Evolutionary conservation across 2,113 vertebrate species (phyloP).

Genomic region (Chaenocephalus aceratus): DNA sequence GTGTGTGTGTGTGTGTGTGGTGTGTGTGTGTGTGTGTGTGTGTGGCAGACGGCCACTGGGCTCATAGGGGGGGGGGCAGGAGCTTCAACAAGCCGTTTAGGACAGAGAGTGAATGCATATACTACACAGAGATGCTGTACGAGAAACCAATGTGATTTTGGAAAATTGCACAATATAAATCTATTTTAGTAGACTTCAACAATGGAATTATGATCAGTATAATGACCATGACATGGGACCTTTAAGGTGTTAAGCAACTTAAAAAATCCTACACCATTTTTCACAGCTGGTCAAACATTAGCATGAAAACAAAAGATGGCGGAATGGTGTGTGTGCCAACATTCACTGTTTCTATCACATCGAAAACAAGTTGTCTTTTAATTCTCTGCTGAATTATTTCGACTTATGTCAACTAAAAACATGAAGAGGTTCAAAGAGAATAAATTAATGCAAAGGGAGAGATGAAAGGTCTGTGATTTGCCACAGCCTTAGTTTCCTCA

Average conservation of each 20-base stretch:
- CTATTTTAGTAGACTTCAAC: too few species aligned
- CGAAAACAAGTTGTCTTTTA: not conserved
- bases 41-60: too few species aligned
- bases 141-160: too few species aligned
- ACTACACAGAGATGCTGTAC: too few species aligned
- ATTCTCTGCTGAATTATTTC: not conserved
- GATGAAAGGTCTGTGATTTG: constrained; percentile 11
- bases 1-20: too few species aligned
- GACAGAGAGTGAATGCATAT: too few species aligned
- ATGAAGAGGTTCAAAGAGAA: constrained; percentile 30
- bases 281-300: not conserved
- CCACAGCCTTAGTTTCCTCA: constrained; percentile 16
- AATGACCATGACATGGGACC: too few species aligned
- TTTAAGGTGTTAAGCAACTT: not conserved
- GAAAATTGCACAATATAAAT: too few species aligned
- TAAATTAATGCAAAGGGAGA: not conserved
- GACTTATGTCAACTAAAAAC: constrained; percentile 1
- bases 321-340: not conserved
- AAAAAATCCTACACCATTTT: not conserved
- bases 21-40: too few species aligned
- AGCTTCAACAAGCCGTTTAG: too few species aligned
- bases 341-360: not conserved
- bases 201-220: too few species aligned
- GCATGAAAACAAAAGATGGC: not conserved
- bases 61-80: too few species aligned